Conservation (phyloP, 2,888 invertebrate species). For the Drymonia ruficornis region DNA sequence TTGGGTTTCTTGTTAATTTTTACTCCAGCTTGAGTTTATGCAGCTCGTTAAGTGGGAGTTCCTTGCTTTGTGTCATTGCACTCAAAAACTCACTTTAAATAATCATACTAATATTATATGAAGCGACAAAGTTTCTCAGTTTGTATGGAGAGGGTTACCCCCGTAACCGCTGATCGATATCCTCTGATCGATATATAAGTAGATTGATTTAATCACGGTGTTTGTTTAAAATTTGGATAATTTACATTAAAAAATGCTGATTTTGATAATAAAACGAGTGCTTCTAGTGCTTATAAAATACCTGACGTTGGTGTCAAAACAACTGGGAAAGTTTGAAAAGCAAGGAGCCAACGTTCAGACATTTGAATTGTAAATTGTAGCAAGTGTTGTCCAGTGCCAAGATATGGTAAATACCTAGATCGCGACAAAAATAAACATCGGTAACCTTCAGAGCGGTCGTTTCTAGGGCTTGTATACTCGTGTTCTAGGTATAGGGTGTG, state of each 20-base stretch:
- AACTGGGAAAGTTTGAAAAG: not conserved
- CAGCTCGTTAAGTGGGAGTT: conserved; percentile 26
- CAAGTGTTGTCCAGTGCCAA: not conserved
- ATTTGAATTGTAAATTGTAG: conserved; percentile 1
- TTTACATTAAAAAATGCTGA: no score
- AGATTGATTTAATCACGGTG: no score
- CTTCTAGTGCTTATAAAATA: not conserved
- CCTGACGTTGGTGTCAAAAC: not conserved
- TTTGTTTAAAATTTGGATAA: no score
- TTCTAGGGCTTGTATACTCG: conserved; percentile 47
- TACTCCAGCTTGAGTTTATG: conserved; percentile 26
- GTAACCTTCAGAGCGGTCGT: conserved; percentile 23
- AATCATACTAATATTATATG: no score
- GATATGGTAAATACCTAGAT: conserved; percentile 2
- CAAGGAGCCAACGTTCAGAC: not conserved
- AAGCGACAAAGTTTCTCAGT: no score
- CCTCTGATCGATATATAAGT: no score
- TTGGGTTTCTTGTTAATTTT: conserved; percentile 35
- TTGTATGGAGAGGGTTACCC: no score
- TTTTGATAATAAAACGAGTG: no score
- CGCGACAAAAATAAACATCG: not conserved
- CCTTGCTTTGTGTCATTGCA: conserved; percentile 6
- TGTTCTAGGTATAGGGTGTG: conserved; percentile 50
- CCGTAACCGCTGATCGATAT: no score
- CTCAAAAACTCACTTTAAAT: not conserved